Conservation (phyloP, 2,888 invertebrate genomes). For the Stratiomys singularior region DNA sequence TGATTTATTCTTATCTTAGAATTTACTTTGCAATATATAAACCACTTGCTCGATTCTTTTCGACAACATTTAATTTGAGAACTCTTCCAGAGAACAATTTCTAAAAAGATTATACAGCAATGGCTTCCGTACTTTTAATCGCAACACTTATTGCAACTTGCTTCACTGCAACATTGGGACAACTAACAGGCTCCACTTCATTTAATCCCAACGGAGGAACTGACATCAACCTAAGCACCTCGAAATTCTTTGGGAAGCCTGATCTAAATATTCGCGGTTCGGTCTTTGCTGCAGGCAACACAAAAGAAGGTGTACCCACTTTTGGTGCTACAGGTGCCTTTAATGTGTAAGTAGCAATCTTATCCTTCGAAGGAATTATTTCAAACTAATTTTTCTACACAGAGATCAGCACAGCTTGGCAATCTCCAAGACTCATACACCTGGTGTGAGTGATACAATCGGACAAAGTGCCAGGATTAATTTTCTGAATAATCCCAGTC, state of each 20-base stretch:
- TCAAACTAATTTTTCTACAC: neutral
- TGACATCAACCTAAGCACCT: slow-evolving; percentile 1
- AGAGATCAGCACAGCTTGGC: slow-evolving; percentile 59
- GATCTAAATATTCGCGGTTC: slow-evolving; percentile 37
- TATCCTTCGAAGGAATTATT: neutral
- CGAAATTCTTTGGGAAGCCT: slow-evolving; percentile 30
- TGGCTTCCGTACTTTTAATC: neutral
- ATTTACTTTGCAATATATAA: too few relatives aligned
- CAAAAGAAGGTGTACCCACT: neutral
- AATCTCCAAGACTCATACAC: slow-evolving; percentile 56
- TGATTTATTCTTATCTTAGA: too few relatives aligned
- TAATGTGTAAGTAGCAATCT: slow-evolving; percentile 42
- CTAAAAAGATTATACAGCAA: neutral
- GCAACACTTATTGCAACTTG: neutral
- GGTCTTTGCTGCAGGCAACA: slow-evolving; percentile 41
- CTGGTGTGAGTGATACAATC: slow-evolving; percentile 52
- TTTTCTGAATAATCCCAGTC: slow-evolving; percentile 54
- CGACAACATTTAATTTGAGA: too few relatives aligned
- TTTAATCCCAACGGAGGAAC: slow-evolving; percentile 37
- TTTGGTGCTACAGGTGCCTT: slow-evolving; percentile 34
- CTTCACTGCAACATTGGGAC: slow-evolving; percentile 37
- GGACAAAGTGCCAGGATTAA: slow-evolving; percentile 55
- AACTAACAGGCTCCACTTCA: slow-evolving; percentile 52
- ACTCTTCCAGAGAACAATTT: too few relatives aligned
- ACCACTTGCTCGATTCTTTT: too few relatives aligned